Evolutionary conservation across 2,113 vertebrate species (phyloP).

Genomic region (Heterotilapia buettikoferi): DNA sequence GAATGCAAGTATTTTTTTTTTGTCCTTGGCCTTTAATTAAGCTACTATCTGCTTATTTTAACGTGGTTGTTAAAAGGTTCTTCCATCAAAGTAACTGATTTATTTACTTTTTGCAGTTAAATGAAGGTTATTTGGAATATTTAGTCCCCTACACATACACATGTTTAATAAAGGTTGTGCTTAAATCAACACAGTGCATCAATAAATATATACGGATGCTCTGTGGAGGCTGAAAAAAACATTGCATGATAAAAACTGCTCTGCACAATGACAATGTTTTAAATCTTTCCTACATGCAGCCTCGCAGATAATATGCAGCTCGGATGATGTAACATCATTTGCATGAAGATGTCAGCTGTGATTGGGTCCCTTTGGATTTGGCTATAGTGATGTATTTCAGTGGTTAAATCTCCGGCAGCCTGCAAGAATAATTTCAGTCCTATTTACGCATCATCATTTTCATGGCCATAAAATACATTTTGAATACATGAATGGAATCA

Average conservation of each 20-base stretch:
- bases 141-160: background rate
- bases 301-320: background rate
- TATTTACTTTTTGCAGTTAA: background rate
- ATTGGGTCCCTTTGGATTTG: background rate
- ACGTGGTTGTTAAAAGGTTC: background rate
- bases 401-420: background rate
- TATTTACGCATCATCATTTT: background rate
- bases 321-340: background rate
- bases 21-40: background rate
- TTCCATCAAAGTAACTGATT: background rate
- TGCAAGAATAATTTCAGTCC: conserved; percentile 1
- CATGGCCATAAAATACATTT: background rate
- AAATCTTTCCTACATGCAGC: background rate
- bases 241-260: background rate
- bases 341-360: background rate
- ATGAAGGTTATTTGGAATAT: background rate
- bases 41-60: background rate
- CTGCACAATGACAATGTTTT: background rate
- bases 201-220: background rate
- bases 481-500: background rate
- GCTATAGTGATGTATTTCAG: background rate
- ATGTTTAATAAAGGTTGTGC: background rate
- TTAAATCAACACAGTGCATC: background rate
- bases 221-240: background rate
- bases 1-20: background rate